phyloP scores from a whole-genome alignment of 2,888 invertebrate species.

The Nemotelus pantherinus region DNA sequence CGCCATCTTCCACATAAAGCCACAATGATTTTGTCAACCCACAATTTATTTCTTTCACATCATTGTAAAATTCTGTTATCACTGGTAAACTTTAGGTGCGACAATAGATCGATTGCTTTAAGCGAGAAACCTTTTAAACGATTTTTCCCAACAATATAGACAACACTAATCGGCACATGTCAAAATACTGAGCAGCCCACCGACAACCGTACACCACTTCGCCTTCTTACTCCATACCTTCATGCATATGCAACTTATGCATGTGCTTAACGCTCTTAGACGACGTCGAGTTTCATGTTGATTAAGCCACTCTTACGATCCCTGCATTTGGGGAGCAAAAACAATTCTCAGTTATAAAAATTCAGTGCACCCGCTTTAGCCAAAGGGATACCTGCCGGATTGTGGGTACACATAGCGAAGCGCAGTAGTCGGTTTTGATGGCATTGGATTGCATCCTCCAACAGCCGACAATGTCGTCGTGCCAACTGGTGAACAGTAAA shows the following conservation, averaged over 20 bases:
- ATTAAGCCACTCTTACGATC: slow-evolving; percentile 50
- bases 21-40: too few species aligned
- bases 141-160: too few species aligned
- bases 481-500: slow-evolving; percentile 25
- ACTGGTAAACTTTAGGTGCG: too few species aligned
- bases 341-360: slow-evolving; percentile 46
- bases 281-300: slow-evolving; percentile 49
- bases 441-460: slow-evolving; percentile 34
- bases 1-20: too few species aligned
- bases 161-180: too few species aligned
- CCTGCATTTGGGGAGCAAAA: slow-evolving; percentile 44
- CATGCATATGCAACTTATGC: slow-evolving; percentile 28
- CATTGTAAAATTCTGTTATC: too few species aligned
- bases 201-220: slow-evolving; percentile 11
- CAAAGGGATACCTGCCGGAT: neutral
- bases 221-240: neutral
- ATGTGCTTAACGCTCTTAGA: slow-evolving; percentile 47
- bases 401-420: neutral
- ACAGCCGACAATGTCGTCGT: slow-evolving; percentile 17
- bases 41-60: too few species aligned
- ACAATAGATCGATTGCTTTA: too few species aligned
- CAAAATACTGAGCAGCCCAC: neutral
- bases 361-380: slow-evolving; percentile 14
- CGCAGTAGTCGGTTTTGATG: neutral
- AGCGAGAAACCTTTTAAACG: too few species aligned